These are phyloP conservation scores for Sakesphorus luctuosus DNA, from an alignment of 2,113 vertebrate species.

Conservation along the genomic window DNA sequence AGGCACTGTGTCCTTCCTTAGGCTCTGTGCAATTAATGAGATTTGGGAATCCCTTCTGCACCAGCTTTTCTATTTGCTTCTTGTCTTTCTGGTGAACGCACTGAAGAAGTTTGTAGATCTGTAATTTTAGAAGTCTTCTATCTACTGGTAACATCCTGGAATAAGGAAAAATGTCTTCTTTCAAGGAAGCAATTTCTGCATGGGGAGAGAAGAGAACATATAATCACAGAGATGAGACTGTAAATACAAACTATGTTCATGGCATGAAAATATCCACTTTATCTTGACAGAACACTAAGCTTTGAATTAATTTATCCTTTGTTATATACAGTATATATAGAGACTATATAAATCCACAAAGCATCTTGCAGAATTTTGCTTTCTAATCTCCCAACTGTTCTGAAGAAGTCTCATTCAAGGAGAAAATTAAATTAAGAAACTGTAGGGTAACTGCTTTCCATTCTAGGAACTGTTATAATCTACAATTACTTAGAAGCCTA, in stretches of 20 bases:
- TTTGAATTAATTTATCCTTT: background rate
- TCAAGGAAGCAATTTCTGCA: slow-evolving; percentile 10
- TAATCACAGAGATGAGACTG: background rate
- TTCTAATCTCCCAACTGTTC: background rate
- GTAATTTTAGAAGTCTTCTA: slow-evolving; percentile 81
- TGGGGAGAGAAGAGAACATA: background rate
- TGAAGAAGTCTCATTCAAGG: background rate
- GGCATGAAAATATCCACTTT: background rate
- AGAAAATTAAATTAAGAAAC: slow-evolving; percentile 28
- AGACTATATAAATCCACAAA: background rate
- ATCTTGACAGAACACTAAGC: background rate
- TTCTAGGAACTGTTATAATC: background rate
- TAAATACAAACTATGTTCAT: background rate
- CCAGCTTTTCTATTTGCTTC: slow-evolving; percentile 84
- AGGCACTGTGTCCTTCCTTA: slow-evolving; percentile 76
- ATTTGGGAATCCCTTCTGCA: slow-evolving; percentile 78
- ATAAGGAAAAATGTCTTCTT: background rate
- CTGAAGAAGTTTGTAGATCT: slow-evolving; percentile 91
- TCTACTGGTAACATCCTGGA: slow-evolving; percentile 72
- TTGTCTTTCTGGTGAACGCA: slow-evolving; percentile 79
- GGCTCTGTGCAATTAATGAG: slow-evolving; percentile 91
- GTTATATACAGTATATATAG: background rate
- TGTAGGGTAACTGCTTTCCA: background rate
- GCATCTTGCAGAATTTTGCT: background rate
- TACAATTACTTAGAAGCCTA: background rate